A percentile compares a stretch with the other conserved stretches of the same genome.
These are phyloP conservation scores for Chromobotia macracanthus DNA, from an alignment of 2,797 vertebrate species.

Conservation along the genomic window DNA sequence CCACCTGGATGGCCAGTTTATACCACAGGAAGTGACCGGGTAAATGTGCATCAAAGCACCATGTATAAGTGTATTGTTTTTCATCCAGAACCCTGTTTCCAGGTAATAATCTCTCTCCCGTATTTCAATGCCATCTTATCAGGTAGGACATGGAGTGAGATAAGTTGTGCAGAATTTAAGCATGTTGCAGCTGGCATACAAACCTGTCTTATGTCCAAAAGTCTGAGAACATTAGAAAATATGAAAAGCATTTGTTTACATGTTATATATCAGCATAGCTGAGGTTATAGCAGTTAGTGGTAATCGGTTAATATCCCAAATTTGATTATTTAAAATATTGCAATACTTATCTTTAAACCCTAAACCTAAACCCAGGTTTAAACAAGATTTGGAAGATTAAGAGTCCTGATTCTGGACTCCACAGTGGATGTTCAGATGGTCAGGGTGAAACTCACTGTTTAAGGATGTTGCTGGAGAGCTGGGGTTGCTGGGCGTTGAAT, in stretches of 20 bases:
- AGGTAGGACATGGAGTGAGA: constrained; percentile 49
- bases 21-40: neutral
- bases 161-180: neutral
- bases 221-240: too few relatives aligned
- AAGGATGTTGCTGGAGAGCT: constrained; percentile 77
- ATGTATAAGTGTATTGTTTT: neutral
- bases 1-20: neutral
- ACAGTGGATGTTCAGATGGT: neutral
- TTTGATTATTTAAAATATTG: neutral
- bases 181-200: neutral
- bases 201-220: too few relatives aligned
- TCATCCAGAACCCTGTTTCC: neutral
- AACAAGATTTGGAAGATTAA: neutral
- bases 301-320: too few relatives aligned
- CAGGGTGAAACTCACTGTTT: constrained; percentile 80
- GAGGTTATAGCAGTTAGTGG: too few relatives aligned
- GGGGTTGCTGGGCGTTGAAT: constrained; percentile 80
- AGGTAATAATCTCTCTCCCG: neutral
- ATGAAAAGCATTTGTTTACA: too few relatives aligned
- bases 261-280: too few relatives aligned
- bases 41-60: constrained; percentile 1
- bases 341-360: too few relatives aligned
- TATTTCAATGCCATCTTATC: constrained; percentile 34
- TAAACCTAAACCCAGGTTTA: too few relatives aligned
- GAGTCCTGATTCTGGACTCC: neutral